Evolutionary conservation across 2,113 vertebrate genomes (phyloP).

Genomic region (Spermophilus dauricus): DNA sequence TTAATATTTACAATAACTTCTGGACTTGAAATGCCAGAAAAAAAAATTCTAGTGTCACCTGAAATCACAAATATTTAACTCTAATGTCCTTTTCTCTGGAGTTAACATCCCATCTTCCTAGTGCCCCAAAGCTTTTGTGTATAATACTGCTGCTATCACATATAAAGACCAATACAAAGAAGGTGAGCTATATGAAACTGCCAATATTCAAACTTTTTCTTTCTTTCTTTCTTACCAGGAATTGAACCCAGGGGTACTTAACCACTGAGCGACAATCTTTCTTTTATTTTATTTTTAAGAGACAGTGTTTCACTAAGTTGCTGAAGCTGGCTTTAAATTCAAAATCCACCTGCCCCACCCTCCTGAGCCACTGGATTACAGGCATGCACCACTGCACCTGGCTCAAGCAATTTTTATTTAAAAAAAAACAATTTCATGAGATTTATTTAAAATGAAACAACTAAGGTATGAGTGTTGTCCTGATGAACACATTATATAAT

Average conservation of each 20-base stretch:
- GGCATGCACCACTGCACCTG: no score
- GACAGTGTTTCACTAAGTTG: no score
- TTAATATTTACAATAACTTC: neutral
- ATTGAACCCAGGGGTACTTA: no score
- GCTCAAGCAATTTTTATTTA: neutral
- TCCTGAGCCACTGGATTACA: no score
- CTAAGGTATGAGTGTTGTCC: neutral
- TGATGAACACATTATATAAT: neutral
- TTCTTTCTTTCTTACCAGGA: no score
- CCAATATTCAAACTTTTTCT: neutral
- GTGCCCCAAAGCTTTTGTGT: neutral
- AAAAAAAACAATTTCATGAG: neutral
- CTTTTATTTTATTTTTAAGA: no score
- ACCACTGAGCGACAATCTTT: no score
- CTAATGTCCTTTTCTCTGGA: neutral
- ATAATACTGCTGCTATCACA: neutral
- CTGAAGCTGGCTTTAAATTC: no score
- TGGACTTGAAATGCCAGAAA: neutral
- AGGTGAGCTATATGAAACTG: neutral
- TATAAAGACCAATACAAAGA: neutral
- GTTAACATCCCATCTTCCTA: neutral
- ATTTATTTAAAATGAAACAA: conserved; percentile 26
- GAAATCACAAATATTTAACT: conserved; percentile 1
- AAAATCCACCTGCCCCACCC: no score
- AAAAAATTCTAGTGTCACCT: neutral